A percentile compares a stretch with the other conserved stretches of the same genome.
phyloP scores from a whole-genome alignment of 2,797 vertebrate genomes.

The Hyperoplus lanceolatus region DNA sequence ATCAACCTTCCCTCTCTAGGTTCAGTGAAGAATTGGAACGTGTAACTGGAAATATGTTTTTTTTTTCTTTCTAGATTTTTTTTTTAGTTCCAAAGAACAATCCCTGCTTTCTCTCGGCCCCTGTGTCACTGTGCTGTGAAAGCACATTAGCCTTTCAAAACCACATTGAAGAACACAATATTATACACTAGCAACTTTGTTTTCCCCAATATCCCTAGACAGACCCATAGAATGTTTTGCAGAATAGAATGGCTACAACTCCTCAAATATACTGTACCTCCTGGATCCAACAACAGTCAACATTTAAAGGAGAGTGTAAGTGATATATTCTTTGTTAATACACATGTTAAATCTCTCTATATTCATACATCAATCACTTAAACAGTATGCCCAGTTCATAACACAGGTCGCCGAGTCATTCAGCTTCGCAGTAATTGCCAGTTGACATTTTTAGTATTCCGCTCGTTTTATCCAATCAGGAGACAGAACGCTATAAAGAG shows the following conservation, averaged over 20 bases:
- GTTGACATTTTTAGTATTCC: too few relatives aligned
- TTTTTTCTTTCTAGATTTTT: background rate
- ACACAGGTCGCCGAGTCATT: too few relatives aligned
- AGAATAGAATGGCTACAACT: background rate
- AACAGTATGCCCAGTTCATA: too few relatives aligned
- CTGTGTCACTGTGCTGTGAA: background rate
- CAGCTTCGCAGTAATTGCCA: too few relatives aligned
- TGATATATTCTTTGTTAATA: too few relatives aligned
- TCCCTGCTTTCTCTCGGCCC: background rate
- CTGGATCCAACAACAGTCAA: too few relatives aligned
- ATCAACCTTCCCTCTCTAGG: background rate
- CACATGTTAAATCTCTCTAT: too few relatives aligned
- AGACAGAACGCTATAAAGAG: too few relatives aligned
- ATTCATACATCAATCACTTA: too few relatives aligned
- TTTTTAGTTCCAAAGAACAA: background rate
- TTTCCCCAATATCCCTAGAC: background rate
- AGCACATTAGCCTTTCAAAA: background rate
- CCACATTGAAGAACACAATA: background rate
- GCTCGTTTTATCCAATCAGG: too few relatives aligned
- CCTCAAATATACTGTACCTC: background rate
- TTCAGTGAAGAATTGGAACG: background rate
- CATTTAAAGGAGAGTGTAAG: too few relatives aligned
- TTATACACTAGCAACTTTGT: background rate
- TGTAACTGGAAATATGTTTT: background rate
- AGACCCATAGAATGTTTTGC: too few relatives aligned